Evolutionary conservation across 2,113 vertebrate genomes (phyloP), one percentile per base, ranked within the genome.

Genomic region (Laticauda laticaudata): DNA sequence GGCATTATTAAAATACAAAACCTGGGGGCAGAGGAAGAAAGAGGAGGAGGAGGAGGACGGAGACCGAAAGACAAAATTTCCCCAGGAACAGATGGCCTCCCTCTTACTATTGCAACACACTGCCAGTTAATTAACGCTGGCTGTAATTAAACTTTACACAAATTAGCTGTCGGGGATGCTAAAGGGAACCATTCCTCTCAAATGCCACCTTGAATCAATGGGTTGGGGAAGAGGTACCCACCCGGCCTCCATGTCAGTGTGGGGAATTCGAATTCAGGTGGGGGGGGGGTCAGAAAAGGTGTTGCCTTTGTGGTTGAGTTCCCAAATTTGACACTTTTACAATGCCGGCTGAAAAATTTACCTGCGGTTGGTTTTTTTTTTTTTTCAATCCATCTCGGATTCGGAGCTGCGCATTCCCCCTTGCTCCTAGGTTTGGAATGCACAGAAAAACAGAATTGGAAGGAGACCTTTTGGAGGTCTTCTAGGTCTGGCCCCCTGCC

Each of bases 61-160:
- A 94, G 39, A 26, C 39, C 23, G 2, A 81, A 81, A 81, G 34
- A 21, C 18, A 88, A 54, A 88, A 23, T 94, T 96, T 91, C 96
- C 92, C 92, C 91, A 24, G 89, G 97, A 97, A 97, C 98, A 98
- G 98, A 98, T 98, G 98, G 98, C 95, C 81, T 93, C 91, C 55
- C 95, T 97, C 96, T 95, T 95, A 97, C 96, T 96, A 95, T 94
- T 93, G 97, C 97, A 97, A 96, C 96, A 96, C 97, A 97, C 97
- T 98, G 98, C 97, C 97, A 98, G 97, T 97, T 98, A 98, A 98
- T 98, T 98, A 98, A 97, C 97, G 97, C 97, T 98, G 96, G 96
- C 97, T 97, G 98, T 98, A 98, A 98, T 98, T 98, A 98, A 98
- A 98, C 97, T 97, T 97, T 97, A 97, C 98, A 98, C 98, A 98